Evolutionary conservation across 2,888 invertebrate genomes (phyloP).

Genomic region (Ariolimax columbianus): DNA sequence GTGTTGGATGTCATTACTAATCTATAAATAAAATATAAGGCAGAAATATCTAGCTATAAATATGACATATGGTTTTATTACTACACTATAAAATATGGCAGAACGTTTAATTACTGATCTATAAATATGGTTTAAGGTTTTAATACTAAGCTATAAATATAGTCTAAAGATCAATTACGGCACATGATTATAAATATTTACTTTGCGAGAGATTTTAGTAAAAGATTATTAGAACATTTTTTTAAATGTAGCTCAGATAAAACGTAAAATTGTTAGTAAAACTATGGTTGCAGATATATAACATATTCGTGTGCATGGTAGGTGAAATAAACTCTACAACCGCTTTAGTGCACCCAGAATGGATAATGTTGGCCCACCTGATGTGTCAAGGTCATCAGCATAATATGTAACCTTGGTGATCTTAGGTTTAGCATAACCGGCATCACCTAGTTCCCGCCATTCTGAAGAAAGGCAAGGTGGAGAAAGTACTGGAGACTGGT

Average conservation of each 20-base stretch:
- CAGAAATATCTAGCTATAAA: not conserved
- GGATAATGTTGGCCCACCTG: constrained; percentile 49
- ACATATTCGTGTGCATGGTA: too few relatives aligned
- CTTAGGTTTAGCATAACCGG: constrained; percentile 62
- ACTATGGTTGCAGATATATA: too few relatives aligned
- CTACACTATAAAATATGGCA: not conserved
- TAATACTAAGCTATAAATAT: too few relatives aligned
- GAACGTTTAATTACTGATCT: not conserved
- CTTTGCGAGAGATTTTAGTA: too few relatives aligned
- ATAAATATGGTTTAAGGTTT: not conserved
- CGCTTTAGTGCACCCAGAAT: not conserved
- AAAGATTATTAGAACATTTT: too few relatives aligned
- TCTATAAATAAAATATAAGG: too few relatives aligned
- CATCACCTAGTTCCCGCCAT: constrained; percentile 66
- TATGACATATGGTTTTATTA: not conserved
- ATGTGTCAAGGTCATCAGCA: constrained; percentile 49
- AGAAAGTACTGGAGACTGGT: too few relatives aligned
- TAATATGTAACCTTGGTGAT: constrained; percentile 63
- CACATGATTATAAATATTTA: too few relatives aligned
- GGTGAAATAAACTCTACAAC: not conserved
- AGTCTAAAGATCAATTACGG: too few relatives aligned
- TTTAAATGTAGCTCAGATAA: too few relatives aligned
- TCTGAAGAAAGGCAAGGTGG: constrained; percentile 53
- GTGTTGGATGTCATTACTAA: too few relatives aligned
- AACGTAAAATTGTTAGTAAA: too few relatives aligned